These are phyloP conservation scores for Coenonympha glycerion DNA, from an alignment of 2,888 invertebrate genomes.

Conservation along the genomic window DNA sequence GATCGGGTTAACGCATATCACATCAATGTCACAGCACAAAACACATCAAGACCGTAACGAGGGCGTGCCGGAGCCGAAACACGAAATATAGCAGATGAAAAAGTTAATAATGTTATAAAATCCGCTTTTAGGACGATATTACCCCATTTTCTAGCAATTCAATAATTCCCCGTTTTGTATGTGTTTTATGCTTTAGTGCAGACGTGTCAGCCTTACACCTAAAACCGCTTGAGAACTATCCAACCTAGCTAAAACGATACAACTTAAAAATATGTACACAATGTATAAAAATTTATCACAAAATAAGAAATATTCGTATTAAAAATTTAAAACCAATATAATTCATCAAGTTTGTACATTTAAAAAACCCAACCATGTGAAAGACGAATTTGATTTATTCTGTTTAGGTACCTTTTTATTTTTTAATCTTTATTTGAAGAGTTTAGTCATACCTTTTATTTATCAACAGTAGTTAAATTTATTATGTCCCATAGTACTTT, in stretches of 20 bases:
- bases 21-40: conserved; percentile 39
- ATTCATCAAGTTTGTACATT: neutral
- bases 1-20: conserved; percentile 54
- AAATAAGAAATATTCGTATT: conserved; percentile 52
- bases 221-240: conserved; percentile 56
- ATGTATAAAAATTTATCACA: conserved; percentile 63
- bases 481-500: too few species aligned
- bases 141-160: too few species aligned
- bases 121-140: too few species aligned
- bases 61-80: too few species aligned
- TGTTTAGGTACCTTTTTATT: too few species aligned
- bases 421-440: too few species aligned
- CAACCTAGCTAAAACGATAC: conserved; percentile 40
- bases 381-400: neutral
- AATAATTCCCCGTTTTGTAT: too few species aligned
- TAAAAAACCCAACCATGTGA: neutral
- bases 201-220: conserved; percentile 39
- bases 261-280: conserved; percentile 67
- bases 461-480: too few species aligned
- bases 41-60: too few species aligned
- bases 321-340: conserved; percentile 53
- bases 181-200: neutral
- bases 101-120: too few species aligned
- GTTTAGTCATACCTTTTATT: too few species aligned
- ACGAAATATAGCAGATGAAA: too few species aligned